Evolutionary conservation across 30 jellyfish, hydroid and myxozoan genomes (phyloP).

Genomic region (Cassiopea andromeda): DNA sequence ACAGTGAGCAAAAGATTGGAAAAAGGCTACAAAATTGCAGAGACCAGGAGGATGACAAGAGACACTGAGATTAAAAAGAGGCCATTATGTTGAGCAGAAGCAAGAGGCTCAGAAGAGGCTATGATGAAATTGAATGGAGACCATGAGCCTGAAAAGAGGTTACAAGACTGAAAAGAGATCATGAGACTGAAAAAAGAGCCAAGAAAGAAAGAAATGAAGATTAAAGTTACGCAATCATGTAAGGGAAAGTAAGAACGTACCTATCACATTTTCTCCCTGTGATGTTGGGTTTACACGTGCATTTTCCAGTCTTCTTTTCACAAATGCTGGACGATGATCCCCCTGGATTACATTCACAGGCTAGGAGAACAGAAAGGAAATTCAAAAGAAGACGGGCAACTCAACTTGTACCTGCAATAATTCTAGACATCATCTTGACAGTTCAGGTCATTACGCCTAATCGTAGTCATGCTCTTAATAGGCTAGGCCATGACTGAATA

Average conservation of each 20-base stretch:
- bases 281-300: conserved; percentile 73
- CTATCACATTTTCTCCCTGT: conserved; percentile 80
- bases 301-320: conserved; percentile 81
- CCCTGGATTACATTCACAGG: conserved; percentile 85
- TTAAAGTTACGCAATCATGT: not conserved
- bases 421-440: no score
- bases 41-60: not conserved
- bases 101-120: no score
- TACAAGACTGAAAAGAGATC: no score
- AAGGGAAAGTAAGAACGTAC: not conserved
- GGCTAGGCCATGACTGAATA: no score
- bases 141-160: no score
- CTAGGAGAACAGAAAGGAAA: conserved; percentile 31
- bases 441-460: no score
- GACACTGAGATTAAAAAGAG: not conserved
- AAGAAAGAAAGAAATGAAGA: not conserved
- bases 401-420: no score
- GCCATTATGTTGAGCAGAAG: no score
- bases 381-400: no score
- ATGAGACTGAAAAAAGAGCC: not conserved
- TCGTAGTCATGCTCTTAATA: no score
- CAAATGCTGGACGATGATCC: conserved; percentile 75
- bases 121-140: no score
- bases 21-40: not conserved
- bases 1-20: not conserved